A percentile compares a stretch with the other conserved stretches of the same genome.
phyloP scores from a whole-genome alignment of 2,797 vertebrate species.

The Monodelphis domestica region DNA sequence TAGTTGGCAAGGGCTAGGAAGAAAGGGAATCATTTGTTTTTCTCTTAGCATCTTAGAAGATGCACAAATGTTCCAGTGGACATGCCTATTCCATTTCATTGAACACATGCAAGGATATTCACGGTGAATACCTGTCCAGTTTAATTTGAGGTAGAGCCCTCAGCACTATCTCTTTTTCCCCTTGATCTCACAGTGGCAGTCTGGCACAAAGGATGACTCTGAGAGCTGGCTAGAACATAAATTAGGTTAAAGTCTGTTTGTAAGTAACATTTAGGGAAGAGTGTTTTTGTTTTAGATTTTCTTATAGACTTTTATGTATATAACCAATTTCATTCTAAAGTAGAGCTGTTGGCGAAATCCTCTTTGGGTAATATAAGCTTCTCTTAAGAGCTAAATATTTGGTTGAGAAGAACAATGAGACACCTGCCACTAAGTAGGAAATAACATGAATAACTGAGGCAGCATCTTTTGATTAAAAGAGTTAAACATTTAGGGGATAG shows the following conservation, averaged over 20 bases:
- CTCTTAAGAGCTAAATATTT: not conserved
- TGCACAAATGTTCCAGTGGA: not conserved
- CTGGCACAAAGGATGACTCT: not conserved
- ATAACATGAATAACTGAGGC: not conserved
- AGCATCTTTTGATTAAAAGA: not conserved
- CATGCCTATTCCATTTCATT: not conserved
- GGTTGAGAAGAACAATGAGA: conserved; percentile 26
- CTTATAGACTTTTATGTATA: conserved; percentile 27
- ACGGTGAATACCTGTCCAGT: conserved; percentile 4
- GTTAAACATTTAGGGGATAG: not conserved
- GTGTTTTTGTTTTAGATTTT: conserved; percentile 46
- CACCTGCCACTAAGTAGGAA: not conserved
- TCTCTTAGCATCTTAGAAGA: conserved; percentile 49
- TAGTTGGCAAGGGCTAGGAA: not conserved
- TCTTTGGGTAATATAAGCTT: conserved; percentile 1
- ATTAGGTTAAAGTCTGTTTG: not conserved
- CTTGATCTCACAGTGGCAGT: not conserved
- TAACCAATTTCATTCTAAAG: conserved; percentile 53
- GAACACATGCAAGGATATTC: not conserved
- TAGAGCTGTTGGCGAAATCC: conserved; percentile 41
- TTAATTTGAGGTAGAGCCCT: not conserved
- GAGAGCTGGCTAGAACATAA: not conserved
- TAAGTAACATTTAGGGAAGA: not conserved
- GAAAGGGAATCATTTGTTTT: not conserved
- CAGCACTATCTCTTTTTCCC: not conserved